Evolutionary conservation across 1,140 invertebrate species (phyloP), one percentile per base, ranked within the genome.

Genomic region (Heterodera carotae): DNA sequence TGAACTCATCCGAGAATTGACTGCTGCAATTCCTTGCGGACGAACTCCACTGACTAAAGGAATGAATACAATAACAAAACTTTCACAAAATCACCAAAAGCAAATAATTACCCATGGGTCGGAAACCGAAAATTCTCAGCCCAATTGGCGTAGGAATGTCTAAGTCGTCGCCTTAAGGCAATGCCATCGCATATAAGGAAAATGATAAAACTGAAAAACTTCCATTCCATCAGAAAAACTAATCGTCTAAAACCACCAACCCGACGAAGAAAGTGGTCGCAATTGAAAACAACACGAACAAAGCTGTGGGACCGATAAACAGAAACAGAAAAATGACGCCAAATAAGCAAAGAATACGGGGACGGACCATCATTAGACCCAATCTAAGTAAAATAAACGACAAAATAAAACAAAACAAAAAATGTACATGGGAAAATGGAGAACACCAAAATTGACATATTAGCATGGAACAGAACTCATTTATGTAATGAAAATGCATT

Each of bases 1-100:
- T 64, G 25, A 33, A 74, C 59, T 36, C 34, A 31, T 74, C 56
- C 33, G 72, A 60, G 36, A 74, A 74, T 25, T 25, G 70, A 74
- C 6, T 31, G 33, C 7, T 59, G 27, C 43, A 74, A 34, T 0
- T 56, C 25, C 15, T 34, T 2, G 27, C 59, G 27, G 36, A 74
- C 1, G 56, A 7, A 34, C 8, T 31, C 33, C 72, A 36, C 18
- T 12, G 27, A 62, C 72, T 36, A 74, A 74, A 62, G 31, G 56
- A 64, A 31, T 29, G 25, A 27, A 29, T 27, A 69, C 34, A 29
- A 4, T 69, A 48, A 31, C 4, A 25, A 22, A n/a, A 29, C 69
- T 27, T n/a, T 43, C 68, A 12, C 27, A 69, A 39, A n/a, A n/a
- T n/a, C n/a, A n/a, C n/a, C 69, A 34, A n/a, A 56, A 48, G n/a